Evolutionary conservation across 2,888 invertebrate genomes (phyloP).

Genomic region (Tridacna gigas): DNA sequence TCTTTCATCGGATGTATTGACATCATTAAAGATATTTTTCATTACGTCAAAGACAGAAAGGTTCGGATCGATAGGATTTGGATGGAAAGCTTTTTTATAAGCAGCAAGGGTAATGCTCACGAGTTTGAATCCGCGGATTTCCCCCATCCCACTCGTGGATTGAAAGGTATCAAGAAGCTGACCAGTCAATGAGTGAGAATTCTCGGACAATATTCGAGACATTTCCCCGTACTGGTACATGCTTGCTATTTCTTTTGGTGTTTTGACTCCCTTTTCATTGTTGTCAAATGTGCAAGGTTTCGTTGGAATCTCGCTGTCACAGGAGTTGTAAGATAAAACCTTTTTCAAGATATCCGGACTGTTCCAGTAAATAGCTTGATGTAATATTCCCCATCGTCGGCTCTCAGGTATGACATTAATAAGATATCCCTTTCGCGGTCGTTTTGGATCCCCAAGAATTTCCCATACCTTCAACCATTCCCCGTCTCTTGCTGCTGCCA

Average conservation of each 20-base stretch:
- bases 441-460: slow-evolving; percentile 48
- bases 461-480: slow-evolving; percentile 50
- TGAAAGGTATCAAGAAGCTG: slow-evolving; percentile 50
- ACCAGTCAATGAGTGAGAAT: neutral
- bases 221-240: slow-evolving; percentile 32
- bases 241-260: slow-evolving; percentile 48
- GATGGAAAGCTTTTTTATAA: slow-evolving; percentile 63
- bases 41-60: slow-evolving; percentile 39
- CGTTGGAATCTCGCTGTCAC: slow-evolving; percentile 47
- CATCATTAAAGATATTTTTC: slow-evolving; percentile 34
- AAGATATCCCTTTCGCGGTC: slow-evolving; percentile 49
- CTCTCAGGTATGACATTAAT: slow-evolving; percentile 59
- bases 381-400: slow-evolving; percentile 57
- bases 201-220: slow-evolving; percentile 17
- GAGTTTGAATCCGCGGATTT: slow-evolving; percentile 42
- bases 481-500: slow-evolving; percentile 49
- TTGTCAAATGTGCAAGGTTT: slow-evolving; percentile 52
- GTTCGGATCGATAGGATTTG: slow-evolving; percentile 34
- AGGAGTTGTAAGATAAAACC: slow-evolving; percentile 38
- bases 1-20: slow-evolving; percentile 40
- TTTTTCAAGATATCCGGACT: slow-evolving; percentile 31
- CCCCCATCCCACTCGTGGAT: neutral
- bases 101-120: slow-evolving; percentile 56
- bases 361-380: slow-evolving; percentile 61
- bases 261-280: slow-evolving; percentile 37